Evolutionary conservation across 92 coral and sea anemone species (phyloP).

Genomic region (Heliopora coerulea): DNA sequence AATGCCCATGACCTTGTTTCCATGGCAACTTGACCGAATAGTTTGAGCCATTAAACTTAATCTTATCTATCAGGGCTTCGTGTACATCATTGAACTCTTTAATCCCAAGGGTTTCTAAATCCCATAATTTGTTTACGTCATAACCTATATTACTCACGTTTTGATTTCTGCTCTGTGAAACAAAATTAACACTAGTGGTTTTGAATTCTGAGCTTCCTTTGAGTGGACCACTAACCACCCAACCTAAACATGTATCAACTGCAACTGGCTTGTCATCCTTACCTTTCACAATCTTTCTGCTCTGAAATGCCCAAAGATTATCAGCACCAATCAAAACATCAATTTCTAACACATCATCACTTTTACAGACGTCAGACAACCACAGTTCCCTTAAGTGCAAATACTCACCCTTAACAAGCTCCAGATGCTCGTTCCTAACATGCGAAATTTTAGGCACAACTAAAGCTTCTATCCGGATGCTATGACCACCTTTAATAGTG

Average conservation of each 20-base stretch:
- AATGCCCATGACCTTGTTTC: constrained; percentile 30
- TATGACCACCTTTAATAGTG: constrained; percentile 31
- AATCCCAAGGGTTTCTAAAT: constrained; percentile 33
- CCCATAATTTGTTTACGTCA: constrained; percentile 1
- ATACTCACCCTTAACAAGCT: constrained; percentile 39
- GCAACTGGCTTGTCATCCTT: constrained; percentile 43
- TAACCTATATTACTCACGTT: background rate
- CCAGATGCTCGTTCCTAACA: constrained; percentile 42
- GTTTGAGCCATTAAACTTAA: constrained; percentile 16
- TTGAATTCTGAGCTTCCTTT: constrained; percentile 5
- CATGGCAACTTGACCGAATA: constrained; percentile 46
- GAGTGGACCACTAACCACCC: constrained; percentile 59
- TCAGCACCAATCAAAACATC: constrained; percentile 48
- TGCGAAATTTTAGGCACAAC: constrained; percentile 37
- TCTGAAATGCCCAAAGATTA: constrained; percentile 46
- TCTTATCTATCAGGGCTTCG: constrained; percentile 39
- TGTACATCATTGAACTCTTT: constrained; percentile 40
- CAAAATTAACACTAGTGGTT: constrained; percentile 3
- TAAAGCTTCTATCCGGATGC: constrained; percentile 33
- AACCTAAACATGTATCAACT: constrained; percentile 45
- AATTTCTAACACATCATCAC: constrained; percentile 38
- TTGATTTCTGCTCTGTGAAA: background rate
- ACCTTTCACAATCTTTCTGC: constrained; percentile 35
- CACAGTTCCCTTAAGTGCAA: constrained; percentile 53
- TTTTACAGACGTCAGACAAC: constrained; percentile 57